Base-by-base conservation (phyloP, 2,797 vertebrate genomes). In the Spondyliosoma cantharus region DNA sequence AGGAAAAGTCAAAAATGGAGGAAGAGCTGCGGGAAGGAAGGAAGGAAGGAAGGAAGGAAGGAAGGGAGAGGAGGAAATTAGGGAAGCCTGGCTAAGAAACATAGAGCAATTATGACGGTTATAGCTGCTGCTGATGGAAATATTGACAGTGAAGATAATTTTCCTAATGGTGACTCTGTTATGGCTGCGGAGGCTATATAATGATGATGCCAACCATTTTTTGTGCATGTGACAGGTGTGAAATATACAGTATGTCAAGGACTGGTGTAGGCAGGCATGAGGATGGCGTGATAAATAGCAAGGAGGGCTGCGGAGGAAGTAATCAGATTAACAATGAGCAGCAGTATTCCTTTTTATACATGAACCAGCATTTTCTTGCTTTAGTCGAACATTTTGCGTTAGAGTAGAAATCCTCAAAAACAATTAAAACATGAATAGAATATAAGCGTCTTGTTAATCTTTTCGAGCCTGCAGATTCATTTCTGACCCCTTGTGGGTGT, bases 61-160 rank as follows among this genome's bases (percentile, higher is more conserved):
- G 70, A 60, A 57, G 29, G 43, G 15, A 45, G 45, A n/a, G 29
- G 48, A 25, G 67, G 54, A 20, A 61, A 73, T 78, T 32, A 78
- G 57, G 46, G 22, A 37, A 62, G 57, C 0, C 0, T 43, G 46
- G 71, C 12, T 43, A 24, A 62, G 17, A 73, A 69, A 7, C 57
- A 62, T 79, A 15, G 20, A 72, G 75, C 82, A 75, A 82, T 80
- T 14, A 70, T 25, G 72, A 87, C 69, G 71, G 60, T 66, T 81
- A 67, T 80, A 63, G 59, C 37, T 43, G 54, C 54, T 82, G 66
- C 85, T 84, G 78, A 73, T 50, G 57, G 22, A 53, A 59, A 24
- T 77, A 64, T 70, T 70, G 76, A 78, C 82, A 81, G 74, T 70
- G 77, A 74, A 16, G 80, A 62, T 77, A 57, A 85, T 83, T 81